Evolutionary conservation across 2,888 invertebrate genomes (phyloP), one percentile per base, ranked within the genome.

Genomic region (Meandrusa payeni): DNA sequence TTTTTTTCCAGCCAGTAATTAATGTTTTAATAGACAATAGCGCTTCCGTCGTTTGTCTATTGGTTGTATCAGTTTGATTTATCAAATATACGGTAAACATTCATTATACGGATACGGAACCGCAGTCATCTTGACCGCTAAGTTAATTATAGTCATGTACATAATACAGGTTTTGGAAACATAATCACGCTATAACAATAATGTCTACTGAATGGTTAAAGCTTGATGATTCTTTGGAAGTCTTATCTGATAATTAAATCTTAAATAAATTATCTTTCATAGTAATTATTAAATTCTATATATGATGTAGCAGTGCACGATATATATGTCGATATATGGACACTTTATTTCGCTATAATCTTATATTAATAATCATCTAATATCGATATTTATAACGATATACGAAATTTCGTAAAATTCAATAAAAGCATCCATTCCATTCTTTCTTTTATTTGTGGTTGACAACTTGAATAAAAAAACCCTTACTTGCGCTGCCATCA

Each of bases 71-170:
- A 17, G 31, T 36, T 19, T 9, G 10, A 31, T 24, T 9, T 6
- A 27, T 33, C 23, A 37, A 24, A 37, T 15, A 7, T 37, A 29
- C 24, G 5, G 29, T 37, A 31, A 31, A 12, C 23, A 41, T 34
- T 41, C 7, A 23, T 36, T 29, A 31, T 5, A 6, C 29, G 31
- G 15, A 42, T 23, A 24, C 29, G 42, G 36, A 36, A 42, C 23
- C 23, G 13, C 10, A 2, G 19, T 23, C 36, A 41, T 33, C 32
- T 33, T 27, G 26, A 13, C 33, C 6, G 32, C 11, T 33, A 12
- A 24, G 26, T 31, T 22, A 42, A 42, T 42, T 42, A 42, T 13
- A 42, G 24, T 31, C 36, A 37, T 24, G 17, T 17, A 36, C 28
- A 22, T n/a, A 5, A 12, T 29, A 22, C 28, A n/a, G n/a, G n/a